Percentiles rank a stretch among this genome's conserved stretches.
phyloP scores from a whole-genome alignment of 2,797 vertebrate species.

The Coregonus sp. region DNA sequence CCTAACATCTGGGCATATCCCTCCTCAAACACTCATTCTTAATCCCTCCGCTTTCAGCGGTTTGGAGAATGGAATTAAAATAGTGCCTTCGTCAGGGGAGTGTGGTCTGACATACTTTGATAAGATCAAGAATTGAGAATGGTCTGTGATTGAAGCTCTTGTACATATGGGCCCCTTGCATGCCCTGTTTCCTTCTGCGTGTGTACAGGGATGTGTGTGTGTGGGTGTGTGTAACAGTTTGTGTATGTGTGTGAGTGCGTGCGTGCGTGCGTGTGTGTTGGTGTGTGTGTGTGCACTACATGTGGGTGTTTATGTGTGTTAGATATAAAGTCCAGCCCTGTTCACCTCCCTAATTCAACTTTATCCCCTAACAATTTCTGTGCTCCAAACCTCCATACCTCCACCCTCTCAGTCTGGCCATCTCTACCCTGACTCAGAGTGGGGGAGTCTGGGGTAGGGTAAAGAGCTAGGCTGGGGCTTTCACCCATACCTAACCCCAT shows the following conservation, averaged over 20 bases:
- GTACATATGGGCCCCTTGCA: background rate
- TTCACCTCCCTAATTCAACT: slow-evolving; percentile 41
- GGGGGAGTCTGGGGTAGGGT: slow-evolving; percentile 42
- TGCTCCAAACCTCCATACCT: background rate
- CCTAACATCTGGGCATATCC: slow-evolving; percentile 46
- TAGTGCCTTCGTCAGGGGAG: slow-evolving; percentile 28
- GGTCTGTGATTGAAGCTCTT: background rate
- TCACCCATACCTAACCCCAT: slow-evolving; percentile 64
- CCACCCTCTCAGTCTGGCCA: slow-evolving; percentile 18
- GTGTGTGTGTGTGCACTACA: background rate
- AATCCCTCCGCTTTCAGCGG: slow-evolving; percentile 62
- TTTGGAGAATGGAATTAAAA: slow-evolving; percentile 54
- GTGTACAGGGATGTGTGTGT: background rate
- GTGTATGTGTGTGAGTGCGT: background rate
- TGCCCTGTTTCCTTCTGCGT: background rate
- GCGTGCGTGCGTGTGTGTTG: background rate
- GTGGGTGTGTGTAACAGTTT: slow-evolving; percentile 10
- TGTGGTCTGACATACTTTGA: slow-evolving; percentile 39
- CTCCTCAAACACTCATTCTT: slow-evolving; percentile 29
- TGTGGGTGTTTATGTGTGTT: background rate
- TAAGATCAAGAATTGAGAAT: slow-evolving; percentile 53
- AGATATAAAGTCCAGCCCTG: background rate
- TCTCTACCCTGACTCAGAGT: slow-evolving; percentile 37
- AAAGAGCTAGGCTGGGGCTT: slow-evolving; percentile 35
- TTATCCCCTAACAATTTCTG: slow-evolving; percentile 19